Evolutionary conservation across 2,113 vertebrate species (phyloP), one percentile per base, ranked within the genome.

Genomic region (Zingel zingel): DNA sequence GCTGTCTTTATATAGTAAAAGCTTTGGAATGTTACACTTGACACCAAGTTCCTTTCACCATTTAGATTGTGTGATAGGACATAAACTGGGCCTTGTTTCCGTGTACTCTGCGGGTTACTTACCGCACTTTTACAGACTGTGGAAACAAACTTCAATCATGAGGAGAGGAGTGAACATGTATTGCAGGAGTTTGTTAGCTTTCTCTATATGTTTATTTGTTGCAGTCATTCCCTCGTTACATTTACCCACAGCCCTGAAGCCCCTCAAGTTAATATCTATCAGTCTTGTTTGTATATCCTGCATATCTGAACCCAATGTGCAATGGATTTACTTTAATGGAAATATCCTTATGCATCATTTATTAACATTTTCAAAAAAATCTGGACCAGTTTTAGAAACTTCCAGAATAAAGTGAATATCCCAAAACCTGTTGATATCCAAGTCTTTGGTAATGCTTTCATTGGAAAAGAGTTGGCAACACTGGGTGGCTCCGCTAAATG

Each of bases 11-110:
- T 51, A 21, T 18, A 16, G 47, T 21, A 6, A 39, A 63, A 53
- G 48, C 74, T 53, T 53, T 76, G 74, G 39, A 56, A 64, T 65
- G 62, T 5, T 54, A 25, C n/a, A 62, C 47, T 15, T 43, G 45
- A 63, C 30, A 51, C 57, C 1, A 11, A n/a, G 18, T 33, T 50
- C 70, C 23, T 72, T 58, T 59, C 16, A 59, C 25, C 25, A 10
- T n/a, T 50, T 36, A 16, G 48, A 53, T 15, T 30, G 6, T 36
- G 18, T 33, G 25, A 74, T 61, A 56, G 1, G 12, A 10, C 50
- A n/a, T 13, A 13, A 27, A 30, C 53, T 9, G 33, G 30, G 30
- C 33, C 30, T 23, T 12, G 14, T 54, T 27, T 23, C 36, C 9
- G 10, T 10, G 39, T 39, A 2, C 39, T 10, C 39, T 39, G 9